These are phyloP conservation scores for Tragelaphus buxtoni DNA, from an alignment of 2,113 vertebrate genomes.

Conservation along the genomic window DNA sequence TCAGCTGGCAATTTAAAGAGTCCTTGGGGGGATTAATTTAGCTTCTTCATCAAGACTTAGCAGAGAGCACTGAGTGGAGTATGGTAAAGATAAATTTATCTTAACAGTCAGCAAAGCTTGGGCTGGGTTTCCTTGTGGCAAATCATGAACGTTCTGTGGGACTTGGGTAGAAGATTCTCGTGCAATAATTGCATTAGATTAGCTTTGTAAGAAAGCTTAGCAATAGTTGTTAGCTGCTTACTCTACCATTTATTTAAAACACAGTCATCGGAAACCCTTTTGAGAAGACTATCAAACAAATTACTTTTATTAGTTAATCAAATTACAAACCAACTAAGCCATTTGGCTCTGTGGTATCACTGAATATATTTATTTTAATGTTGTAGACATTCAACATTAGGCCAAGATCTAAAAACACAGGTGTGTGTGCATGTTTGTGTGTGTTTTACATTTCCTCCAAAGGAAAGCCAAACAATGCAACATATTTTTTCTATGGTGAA, in stretches of 20 bases:
- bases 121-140: background rate
- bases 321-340: background rate
- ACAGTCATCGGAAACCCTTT: background rate
- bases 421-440: background rate
- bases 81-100: background rate
- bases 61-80: background rate
- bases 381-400: background rate
- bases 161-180: background rate
- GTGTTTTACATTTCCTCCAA: background rate
- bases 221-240: background rate
- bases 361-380: background rate
- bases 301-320: background rate
- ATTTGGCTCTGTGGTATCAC: background rate
- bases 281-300: background rate
- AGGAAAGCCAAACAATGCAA: background rate
- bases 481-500: background rate
- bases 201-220: background rate
- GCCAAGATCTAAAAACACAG: background rate
- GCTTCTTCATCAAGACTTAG: conserved; percentile 32
- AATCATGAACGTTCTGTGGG: background rate
- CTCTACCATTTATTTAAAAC: background rate
- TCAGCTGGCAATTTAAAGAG: background rate
- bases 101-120: background rate
- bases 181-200: background rate
- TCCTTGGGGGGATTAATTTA: conserved; percentile 24